Base-by-base conservation (phyloP, 1,140 invertebrate species). In the Drosophila lacteicornis region DNA sequence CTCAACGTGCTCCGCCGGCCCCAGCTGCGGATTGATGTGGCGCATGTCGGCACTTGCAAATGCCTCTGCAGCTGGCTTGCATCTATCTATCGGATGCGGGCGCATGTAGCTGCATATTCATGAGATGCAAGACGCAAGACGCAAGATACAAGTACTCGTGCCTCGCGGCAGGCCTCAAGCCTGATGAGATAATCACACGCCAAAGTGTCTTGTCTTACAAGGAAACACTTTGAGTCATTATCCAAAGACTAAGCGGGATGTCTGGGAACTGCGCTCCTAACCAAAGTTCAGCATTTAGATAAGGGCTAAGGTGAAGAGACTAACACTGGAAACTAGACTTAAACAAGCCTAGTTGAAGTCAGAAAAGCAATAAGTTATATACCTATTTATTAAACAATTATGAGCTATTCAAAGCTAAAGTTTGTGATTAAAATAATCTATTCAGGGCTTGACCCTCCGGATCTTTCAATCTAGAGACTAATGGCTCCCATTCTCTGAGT, bases 11-110 rank as follows among this genome's bases (percentile, higher is more conserved):
- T 67, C 57, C 59, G 62, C 60, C 62, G 63, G 63, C 25, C 62
- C 27, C 61, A 50, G 43, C 50, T 56, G 65, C 63, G 38, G 67
- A 73, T 73, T 73, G 69, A 73, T 73, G 69, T 73, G 69, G 69
- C 69, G 67, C 69, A 73, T 86, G 84, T 88, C 70, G 80, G 76
- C 84, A 87, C 83, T 88, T 87, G 84, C 80, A 88, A 88, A 82
- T 86, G 66, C 58, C 62, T 62, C 58, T 71, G 67, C 66, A 67
- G 73, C 63, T 79, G 42, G 45, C 58, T 49, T 47, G 68, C 62
- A 75, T 75, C 75, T 70, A 62, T 79, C 47, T 75, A 63, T 75
- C 42, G 49, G 61, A 74, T 81, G 73, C 73, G 66, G 60, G 71
- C 46, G 12, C 40, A 47, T 68, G 67, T 49, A 30, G 43, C n/a